Percentiles rank a stretch among this genome's conserved stretches.
Conservation (phyloP, 1,140 invertebrate species). For the Drosophila lini region DNA sequence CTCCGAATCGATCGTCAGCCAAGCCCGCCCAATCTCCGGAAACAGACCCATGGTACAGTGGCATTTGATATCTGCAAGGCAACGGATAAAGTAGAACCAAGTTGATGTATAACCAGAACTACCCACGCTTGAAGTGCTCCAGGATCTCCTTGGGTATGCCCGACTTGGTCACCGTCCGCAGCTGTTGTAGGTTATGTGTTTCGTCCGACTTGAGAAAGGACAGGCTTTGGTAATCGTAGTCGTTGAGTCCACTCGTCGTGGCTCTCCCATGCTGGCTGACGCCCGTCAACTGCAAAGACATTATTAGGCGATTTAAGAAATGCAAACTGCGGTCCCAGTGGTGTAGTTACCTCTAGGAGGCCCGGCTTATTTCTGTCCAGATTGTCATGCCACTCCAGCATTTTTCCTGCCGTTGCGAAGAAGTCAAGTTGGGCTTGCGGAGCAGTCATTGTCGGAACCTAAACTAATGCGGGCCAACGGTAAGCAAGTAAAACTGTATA, state of each 20-base stretch:
- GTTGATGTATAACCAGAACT: neutral
- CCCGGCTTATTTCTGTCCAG: slow-evolving; percentile 70
- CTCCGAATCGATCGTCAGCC: slow-evolving; percentile 98
- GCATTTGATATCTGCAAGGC: slow-evolving; percentile 92
- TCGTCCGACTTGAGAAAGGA: slow-evolving; percentile 87
- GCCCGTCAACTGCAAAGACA: slow-evolving; percentile 65
- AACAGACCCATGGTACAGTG: slow-evolving; percentile 98
- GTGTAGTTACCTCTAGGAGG: slow-evolving; percentile 65
- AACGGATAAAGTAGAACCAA: neutral
- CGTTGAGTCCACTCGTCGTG: slow-evolving; percentile 91
- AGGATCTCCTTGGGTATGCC: slow-evolving; percentile 96
- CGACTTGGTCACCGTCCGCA: slow-evolving; percentile 92
- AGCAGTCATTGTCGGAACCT: slow-evolving; percentile 16
- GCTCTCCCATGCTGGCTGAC: slow-evolving; percentile 82
- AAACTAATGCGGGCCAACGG: neutral
- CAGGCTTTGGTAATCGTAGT: slow-evolving; percentile 94
- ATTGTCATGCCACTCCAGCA: slow-evolving; percentile 76
- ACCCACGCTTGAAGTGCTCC: slow-evolving; percentile 96
- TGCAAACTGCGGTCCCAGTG: neutral
- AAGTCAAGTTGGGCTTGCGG: slow-evolving; percentile 60
- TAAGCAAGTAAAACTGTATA: neutral
- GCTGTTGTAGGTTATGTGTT: slow-evolving; percentile 89
- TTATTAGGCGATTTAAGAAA: neutral
- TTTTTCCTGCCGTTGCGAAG: slow-evolving; percentile 71
- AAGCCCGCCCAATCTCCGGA: slow-evolving; percentile 97